Conservation (phyloP, 2,797 vertebrate species). For the Pseudomugil gertrudae region DNA sequence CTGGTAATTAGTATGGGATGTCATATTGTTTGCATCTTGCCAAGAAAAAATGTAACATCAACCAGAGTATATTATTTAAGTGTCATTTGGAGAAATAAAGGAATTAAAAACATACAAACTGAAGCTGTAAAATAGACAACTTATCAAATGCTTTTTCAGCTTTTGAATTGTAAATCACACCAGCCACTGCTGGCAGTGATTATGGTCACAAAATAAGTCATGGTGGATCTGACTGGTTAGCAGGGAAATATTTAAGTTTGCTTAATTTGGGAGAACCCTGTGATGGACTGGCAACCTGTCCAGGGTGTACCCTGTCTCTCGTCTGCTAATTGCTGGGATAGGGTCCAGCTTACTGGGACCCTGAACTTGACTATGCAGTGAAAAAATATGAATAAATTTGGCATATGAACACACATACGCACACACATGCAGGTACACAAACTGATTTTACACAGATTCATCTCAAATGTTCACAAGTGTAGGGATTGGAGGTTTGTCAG, state of each 20-base stretch:
- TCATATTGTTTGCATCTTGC: background rate
- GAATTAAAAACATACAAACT: background rate
- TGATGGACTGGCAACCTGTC: too few relatives aligned
- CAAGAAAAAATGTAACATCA: background rate
- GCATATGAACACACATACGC: too few relatives aligned
- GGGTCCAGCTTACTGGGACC: too few relatives aligned
- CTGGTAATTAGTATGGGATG: background rate
- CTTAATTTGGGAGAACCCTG: background rate
- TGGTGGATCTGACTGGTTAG: background rate
- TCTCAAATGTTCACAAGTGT: background rate
- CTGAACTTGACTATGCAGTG: too few relatives aligned
- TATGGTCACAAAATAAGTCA: background rate
- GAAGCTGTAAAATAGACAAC: background rate
- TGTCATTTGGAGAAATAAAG: background rate
- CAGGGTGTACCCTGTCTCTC: too few relatives aligned
- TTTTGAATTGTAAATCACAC: background rate
- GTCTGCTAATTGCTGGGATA: too few relatives aligned
- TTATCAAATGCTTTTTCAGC: background rate
- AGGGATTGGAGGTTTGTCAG: background rate
- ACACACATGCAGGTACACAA: too few relatives aligned
- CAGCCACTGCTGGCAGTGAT: background rate
- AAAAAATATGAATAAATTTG: too few relatives aligned
- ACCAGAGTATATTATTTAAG: background rate
- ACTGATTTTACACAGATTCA: background rate
- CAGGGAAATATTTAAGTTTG: background rate